Base-by-base conservation (phyloP, 2,113 vertebrate species). In the Seriola aureovittata region DNA sequence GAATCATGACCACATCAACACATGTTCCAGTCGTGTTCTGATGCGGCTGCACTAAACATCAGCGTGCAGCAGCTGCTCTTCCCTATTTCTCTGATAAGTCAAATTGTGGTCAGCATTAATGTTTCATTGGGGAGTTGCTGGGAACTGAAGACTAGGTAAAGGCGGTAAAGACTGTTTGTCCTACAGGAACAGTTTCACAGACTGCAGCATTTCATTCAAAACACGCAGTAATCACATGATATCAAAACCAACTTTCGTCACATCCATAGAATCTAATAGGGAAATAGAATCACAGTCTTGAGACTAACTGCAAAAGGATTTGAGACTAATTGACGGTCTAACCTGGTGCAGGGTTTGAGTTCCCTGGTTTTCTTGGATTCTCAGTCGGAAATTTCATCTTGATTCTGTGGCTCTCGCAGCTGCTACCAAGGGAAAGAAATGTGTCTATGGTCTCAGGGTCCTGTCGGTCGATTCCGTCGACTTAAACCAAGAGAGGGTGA, bases 361-460 rank as follows among this genome's bases (percentile, higher is more conserved):
- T 97, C 94, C 97, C 97, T 88, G 97, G 97, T 94, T 99, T 99
- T 88, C 97, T 96, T 94, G 97, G 97, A 84, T 96, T 97, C 92
- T 99, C 98, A 70, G 96, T 97, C 89, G 98, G 98, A 96, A 98
- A 99, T 98, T 99, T 99, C 98, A 99, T 99, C 89, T 95, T 97
- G 96, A 86, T 92, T 93, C 91, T 93, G 91, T 92, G 91, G 76
- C 16, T 25, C n/a, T 48, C 13, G 44, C 16, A 55, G 46, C 40
- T 78, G 44, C 17, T 76, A 23, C 1, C 3, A n/a, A 19, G 16
- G 21, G 34, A 68, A 73, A 23, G 21, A 48, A 32, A 23, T 6
- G 55, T 68, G 1, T 64, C 75, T 29, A 79, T 57, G 58, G 4
- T 70, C 8, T 55, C 50, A 6, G 46, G 32, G n/a, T 68, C 14